Conservation (phyloP, 2,797 vertebrate genomes). For the Heliangelus exortis region DNA sequence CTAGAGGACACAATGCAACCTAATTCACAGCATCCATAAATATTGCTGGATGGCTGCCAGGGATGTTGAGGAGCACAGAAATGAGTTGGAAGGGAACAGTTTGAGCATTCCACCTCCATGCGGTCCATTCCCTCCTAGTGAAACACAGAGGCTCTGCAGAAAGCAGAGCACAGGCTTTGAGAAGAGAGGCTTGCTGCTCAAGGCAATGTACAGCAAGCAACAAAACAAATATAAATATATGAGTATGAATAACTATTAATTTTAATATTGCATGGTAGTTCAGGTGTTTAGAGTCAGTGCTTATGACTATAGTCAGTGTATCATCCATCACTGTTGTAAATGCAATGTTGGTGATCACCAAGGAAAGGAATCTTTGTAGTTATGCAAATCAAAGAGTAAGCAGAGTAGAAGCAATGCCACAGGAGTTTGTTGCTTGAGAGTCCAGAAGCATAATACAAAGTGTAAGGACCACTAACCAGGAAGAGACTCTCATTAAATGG, state of each 20-base stretch:
- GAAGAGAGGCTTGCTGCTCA: not conserved
- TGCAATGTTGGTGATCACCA: not conserved
- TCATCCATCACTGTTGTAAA: not conserved
- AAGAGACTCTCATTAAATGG: not conserved
- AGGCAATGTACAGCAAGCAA: not conserved
- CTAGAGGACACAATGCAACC: not conserved
- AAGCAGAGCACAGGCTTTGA: not conserved
- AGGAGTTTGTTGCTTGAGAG: not conserved
- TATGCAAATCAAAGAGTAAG: not conserved
- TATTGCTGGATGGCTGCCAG: not conserved
- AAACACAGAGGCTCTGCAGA: not conserved
- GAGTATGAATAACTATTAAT: not conserved
- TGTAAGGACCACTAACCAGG: not conserved
- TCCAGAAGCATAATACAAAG: not conserved
- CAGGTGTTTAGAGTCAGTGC: not conserved
- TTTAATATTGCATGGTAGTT: not conserved
- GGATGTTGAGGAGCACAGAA: not conserved
- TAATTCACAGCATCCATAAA: not conserved
- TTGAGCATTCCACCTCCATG: accelerated
- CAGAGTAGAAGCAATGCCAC: not conserved
- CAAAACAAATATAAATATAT: not conserved
- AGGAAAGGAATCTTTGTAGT: not conserved
- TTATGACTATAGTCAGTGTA: not conserved
- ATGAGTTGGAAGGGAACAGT: not conserved
- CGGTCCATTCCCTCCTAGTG: not conserved